phyloP scores from a whole-genome alignment of 2,113 vertebrate genomes.

The Menura novaehollandiae region DNA sequence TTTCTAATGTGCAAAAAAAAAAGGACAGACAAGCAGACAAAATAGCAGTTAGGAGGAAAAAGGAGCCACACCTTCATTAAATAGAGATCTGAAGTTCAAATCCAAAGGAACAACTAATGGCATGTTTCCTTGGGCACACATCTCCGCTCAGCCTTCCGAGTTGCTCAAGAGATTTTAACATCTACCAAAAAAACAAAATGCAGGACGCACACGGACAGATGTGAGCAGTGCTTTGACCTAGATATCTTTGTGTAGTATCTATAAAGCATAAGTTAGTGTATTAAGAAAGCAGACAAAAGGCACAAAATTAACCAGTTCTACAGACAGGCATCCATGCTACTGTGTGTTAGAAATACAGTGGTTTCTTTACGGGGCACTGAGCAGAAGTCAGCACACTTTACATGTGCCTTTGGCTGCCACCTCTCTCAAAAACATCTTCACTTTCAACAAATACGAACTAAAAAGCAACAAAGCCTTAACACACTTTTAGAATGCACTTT shows the following conservation, averaged over 20 bases:
- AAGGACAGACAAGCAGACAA: neutral
- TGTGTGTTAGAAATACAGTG: neutral
- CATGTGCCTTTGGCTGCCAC: neutral
- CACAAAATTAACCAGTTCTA: slow-evolving; percentile 55
- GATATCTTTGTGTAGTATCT: slow-evolving; percentile 18
- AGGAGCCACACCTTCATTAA: neutral
- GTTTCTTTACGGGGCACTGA: neutral
- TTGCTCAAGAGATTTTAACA: neutral
- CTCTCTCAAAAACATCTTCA: neutral
- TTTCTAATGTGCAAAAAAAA: neutral
- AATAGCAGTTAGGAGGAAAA: neutral
- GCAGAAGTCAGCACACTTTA: neutral
- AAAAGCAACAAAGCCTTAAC: neutral
- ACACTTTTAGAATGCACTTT: neutral
- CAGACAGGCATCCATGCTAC: slow-evolving; percentile 44
- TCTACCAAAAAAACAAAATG: neutral
- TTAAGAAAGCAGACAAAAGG: slow-evolving; percentile 69
- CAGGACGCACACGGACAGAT: neutral
- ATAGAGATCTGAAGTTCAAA: neutral
- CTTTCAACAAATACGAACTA: neutral
- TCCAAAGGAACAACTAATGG: neutral
- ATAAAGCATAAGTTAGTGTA: slow-evolving; percentile 24
- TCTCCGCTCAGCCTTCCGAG: neutral
- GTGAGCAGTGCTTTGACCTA: slow-evolving; percentile 8
- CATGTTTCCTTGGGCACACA: neutral